Conservation (phyloP, 2,113 vertebrate genomes). For the Callipepla squamata region DNA sequence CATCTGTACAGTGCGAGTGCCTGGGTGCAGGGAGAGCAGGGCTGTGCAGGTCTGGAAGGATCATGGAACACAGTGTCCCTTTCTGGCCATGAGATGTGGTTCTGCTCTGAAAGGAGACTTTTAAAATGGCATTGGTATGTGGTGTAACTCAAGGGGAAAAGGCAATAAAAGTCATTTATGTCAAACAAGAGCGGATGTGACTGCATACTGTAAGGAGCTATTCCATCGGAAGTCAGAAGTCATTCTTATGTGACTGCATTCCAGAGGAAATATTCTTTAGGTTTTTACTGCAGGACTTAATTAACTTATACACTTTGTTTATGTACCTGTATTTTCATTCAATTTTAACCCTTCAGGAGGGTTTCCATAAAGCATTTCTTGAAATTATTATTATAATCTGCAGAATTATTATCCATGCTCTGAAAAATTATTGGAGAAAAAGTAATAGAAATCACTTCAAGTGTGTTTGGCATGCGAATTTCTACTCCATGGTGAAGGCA, state of each 20-base stretch:
- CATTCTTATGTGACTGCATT: not conserved
- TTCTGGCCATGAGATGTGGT: not conserved
- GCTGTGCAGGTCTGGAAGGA: not conserved
- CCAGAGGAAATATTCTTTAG: not conserved
- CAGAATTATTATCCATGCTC: not conserved
- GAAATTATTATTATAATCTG: not conserved
- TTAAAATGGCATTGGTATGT: rapidly evolving
- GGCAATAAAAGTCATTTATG: not conserved
- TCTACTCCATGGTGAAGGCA: not conserved
- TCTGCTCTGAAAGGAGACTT: not conserved
- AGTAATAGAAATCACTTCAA: not conserved
- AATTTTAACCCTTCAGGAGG: not conserved
- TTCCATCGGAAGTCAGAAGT: not conserved
- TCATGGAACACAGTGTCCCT: not conserved
- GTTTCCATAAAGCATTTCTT: not conserved
- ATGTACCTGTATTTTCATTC: not conserved
- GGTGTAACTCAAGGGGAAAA: not conserved
- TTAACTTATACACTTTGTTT: not conserved
- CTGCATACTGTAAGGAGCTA: constrained; percentile 23
- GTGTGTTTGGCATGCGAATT: not conserved
- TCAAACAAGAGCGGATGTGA: constrained; percentile 8
- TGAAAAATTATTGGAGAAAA: not conserved
- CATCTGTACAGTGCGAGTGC: rapidly evolving
- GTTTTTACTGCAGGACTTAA: not conserved
- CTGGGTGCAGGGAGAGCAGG: not conserved